These are phyloP conservation scores for Leptopilina drosophilae DNA, from an alignment of 2,888 invertebrate species.

Conservation along the genomic window DNA sequence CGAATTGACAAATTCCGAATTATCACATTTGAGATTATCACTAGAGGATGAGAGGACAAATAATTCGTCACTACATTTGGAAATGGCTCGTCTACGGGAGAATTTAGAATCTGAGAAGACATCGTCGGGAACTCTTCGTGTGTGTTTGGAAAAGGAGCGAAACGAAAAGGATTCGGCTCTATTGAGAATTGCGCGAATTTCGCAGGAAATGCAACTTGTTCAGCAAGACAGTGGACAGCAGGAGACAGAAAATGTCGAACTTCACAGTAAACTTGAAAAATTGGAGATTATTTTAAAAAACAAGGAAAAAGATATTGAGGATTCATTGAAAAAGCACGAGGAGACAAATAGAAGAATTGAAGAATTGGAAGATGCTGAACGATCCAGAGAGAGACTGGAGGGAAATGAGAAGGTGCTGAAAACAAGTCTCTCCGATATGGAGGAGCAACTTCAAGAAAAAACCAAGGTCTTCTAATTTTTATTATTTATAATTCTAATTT, in stretches of 20 bases:
- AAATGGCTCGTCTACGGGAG: constrained; percentile 68
- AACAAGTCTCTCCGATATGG: constrained; percentile 78
- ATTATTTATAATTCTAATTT: too few species aligned
- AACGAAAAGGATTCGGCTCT: constrained; percentile 87
- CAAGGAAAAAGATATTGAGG: constrained; percentile 78
- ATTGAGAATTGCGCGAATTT: constrained; percentile 88
- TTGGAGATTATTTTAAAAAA: constrained; percentile 79
- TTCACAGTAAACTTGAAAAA: constrained; percentile 79
- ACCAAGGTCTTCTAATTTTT: constrained; percentile 78
- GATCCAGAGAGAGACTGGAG: constrained; percentile 69
- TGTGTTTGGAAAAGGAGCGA: constrained; percentile 79
- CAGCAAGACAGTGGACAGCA: constrained; percentile 86
- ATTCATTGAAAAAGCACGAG: constrained; percentile 60
- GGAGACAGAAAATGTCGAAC: constrained; percentile 82
- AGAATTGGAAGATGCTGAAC: constrained; percentile 78
- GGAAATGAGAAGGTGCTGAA: constrained; percentile 78
- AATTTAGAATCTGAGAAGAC: constrained; percentile 69
- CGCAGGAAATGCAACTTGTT: constrained; percentile 87
- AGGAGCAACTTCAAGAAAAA: constrained; percentile 82
- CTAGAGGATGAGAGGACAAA: constrained; percentile 68
- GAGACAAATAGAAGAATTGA: constrained; percentile 76
- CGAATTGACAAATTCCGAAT: constrained; percentile 62
- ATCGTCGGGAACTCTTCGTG: constrained; percentile 62
- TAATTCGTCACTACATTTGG: constrained; percentile 68
- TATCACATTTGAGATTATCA: constrained; percentile 62